phyloP scores from a whole-genome alignment of 2,113 vertebrate genomes.

The Passer domesticus region DNA sequence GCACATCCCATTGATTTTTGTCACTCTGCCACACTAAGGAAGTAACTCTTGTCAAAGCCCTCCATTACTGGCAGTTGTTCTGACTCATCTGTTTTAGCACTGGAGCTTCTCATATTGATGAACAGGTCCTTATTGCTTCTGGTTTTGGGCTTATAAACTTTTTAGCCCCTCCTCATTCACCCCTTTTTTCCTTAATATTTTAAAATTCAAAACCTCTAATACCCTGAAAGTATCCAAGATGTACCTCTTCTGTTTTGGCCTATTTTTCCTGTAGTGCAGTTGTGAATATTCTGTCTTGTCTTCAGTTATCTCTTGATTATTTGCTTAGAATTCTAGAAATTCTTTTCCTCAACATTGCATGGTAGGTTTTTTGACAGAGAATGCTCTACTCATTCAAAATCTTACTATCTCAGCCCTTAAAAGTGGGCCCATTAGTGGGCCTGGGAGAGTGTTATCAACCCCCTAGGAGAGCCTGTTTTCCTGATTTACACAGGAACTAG shows the following conservation, averaged over 20 bases:
- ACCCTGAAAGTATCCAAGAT: neutral
- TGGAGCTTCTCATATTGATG: neutral
- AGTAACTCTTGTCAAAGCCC: neutral
- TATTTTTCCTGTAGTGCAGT: neutral
- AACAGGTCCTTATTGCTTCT: neutral
- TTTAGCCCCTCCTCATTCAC: accelerated
- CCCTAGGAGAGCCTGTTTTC: neutral
- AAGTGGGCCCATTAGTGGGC: neutral
- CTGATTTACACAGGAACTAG: neutral
- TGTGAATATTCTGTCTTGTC: neutral
- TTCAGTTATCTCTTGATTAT: neutral
- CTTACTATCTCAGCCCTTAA: neutral
- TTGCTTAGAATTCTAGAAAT: neutral
- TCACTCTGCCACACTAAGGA: neutral
- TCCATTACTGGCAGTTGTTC: neutral
- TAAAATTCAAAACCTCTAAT: neutral
- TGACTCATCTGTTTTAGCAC: neutral
- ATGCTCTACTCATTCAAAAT: neutral
- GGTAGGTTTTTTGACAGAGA: neutral
- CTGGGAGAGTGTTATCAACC: neutral
- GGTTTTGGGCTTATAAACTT: neutral
- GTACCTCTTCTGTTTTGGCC: neutral
- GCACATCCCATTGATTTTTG: neutral
- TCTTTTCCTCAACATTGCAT: neutral
- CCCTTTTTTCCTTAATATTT: neutral